Percentiles rank a stretch among this genome's conserved stretches.
phyloP scores from a whole-genome alignment of 2,797 vertebrate genomes.

The Mus spretus region DNA sequence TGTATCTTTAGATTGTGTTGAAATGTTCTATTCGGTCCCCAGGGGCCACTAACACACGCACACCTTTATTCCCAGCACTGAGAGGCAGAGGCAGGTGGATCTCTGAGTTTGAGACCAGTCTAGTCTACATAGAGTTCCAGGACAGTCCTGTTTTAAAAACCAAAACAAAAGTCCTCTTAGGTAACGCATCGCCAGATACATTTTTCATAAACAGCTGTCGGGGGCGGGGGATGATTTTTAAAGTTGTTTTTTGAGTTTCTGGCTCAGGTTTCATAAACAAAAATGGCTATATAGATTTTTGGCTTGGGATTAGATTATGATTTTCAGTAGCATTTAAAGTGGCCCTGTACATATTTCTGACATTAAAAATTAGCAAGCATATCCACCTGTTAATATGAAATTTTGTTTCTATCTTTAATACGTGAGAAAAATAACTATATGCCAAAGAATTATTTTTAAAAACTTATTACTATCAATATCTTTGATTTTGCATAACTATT shows the following conservation, averaged over 20 bases:
- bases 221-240: not conserved
- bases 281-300: not conserved
- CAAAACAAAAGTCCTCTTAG: not conserved
- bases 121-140: not conserved
- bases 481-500: not conserved
- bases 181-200: not conserved
- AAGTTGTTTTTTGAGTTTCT: not conserved
- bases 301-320: not conserved
- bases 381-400: not conserved
- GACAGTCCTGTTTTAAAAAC: not conserved
- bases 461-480: not conserved
- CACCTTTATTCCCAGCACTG: not conserved
- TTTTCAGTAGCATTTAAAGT: not conserved
- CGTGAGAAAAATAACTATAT: not conserved
- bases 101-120: not conserved
- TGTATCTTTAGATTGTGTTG: not conserved
- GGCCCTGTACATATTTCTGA: not conserved
- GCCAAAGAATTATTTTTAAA: not conserved
- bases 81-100: not conserved
- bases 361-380: not conserved
- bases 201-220: not conserved
- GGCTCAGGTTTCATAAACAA: not conserved
- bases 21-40: not conserved
- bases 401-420: not conserved
- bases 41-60: too few relatives aligned